phyloP scores from a whole-genome alignment of 35 echinoderm and acorn worm genomes.

The Lytechinus pictus region DNA sequence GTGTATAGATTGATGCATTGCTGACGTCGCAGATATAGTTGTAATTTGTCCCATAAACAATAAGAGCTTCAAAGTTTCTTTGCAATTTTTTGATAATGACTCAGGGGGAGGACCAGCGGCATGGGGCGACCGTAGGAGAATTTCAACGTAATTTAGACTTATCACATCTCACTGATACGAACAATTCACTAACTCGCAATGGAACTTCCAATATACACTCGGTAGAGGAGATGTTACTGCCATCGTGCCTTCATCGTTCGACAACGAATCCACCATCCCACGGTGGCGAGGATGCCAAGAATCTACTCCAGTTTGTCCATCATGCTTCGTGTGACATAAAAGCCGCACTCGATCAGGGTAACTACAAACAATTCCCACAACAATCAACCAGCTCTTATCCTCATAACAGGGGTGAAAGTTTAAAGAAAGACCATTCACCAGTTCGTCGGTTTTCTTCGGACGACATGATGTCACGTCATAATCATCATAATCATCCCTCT shows the following conservation, averaged over 20 bases:
- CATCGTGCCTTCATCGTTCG: background rate
- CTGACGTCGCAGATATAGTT: background rate
- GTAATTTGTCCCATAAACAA: background rate
- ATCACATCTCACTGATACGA: background rate
- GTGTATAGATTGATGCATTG: background rate
- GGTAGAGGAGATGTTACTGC: conserved; percentile 8
- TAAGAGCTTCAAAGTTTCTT: background rate
- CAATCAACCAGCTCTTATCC: background rate
- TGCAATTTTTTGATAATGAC: background rate
- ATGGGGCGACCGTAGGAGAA: background rate
- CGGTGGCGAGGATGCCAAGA: conserved; percentile 25
- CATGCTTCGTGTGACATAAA: conserved; percentile 82
- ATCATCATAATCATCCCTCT: background rate
- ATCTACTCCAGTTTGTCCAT: conserved; percentile 77
- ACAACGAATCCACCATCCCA: conserved; percentile 4
- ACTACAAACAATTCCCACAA: background rate
- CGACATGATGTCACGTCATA: background rate
- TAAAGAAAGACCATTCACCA: conserved; percentile 7
- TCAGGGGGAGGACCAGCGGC: conserved; percentile 32
- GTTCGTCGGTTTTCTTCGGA: conserved; percentile 18
- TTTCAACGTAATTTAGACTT: conserved; percentile 35
- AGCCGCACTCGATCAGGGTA: conserved; percentile 66
- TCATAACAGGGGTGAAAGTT: background rate
- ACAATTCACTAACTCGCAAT: background rate
- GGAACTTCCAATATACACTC: background rate